Evolutionary conservation across 2,888 invertebrate species (phyloP), one percentile per base, ranked within the genome.

Genomic region (Xestia c-nigrum): DNA sequence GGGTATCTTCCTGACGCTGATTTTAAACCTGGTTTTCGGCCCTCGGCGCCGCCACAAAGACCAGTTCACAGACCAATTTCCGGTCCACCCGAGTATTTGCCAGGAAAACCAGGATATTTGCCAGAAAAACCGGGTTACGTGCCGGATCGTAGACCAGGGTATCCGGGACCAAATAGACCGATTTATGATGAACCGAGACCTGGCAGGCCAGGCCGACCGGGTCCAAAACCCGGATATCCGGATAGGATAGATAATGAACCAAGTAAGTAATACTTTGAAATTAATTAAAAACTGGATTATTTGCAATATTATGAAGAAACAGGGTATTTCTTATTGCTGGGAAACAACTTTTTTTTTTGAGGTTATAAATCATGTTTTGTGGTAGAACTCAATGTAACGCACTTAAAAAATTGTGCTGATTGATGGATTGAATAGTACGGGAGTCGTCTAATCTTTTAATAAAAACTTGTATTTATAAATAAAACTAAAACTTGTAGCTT

Each of bases 231-330:
- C 0, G 88, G 88, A 5, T 89, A 87, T 71, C 89, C 90, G 43
- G 93, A 94, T 71, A 92, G 92, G 80, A 92, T 91, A 72, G 92
- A 90, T 38, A 85, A 85, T 70, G 93, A 90, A 71, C 89, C 92
- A 57, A 90, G 95, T 95, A 88, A 93, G 94, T 92, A 93, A n/a
- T n/a, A 0, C 24, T 57, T 55, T 12, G 12, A 24, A 5, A 55
- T n/a, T 55, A n/a, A 55, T n/a, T 55, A n/a, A 55, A 55, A n/a
- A 10, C 21, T 10, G 55, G 5, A n/a, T 55, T 55, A 55, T 55
- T 55, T 55, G 55, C n/a, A 12, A n/a, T 24, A n/a, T 55, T n/a
- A 12, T 55, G 12, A n/a, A n/a, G 12, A n/a, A 2, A n/a, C 12
- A 55, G n/a, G n/a, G n/a, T n/a, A n/a, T n/a, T n/a, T n/a, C n/a